Evolutionary conservation across 1,140 invertebrate genomes (phyloP).

Genomic region (Brachionus paranguensis): DNA sequence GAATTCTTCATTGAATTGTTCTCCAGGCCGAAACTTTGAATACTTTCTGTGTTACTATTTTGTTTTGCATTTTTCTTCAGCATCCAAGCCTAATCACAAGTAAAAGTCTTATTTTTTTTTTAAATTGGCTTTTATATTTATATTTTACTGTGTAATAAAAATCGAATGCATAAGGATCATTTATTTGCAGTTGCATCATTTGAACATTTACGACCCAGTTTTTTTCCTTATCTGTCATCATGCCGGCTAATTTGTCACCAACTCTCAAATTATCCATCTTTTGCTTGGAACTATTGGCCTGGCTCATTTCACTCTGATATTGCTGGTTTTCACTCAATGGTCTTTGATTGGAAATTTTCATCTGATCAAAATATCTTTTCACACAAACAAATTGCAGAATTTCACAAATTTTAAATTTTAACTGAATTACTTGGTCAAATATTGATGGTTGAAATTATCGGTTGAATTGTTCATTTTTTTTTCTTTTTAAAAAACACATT

Average conservation of each 20-base stretch:
- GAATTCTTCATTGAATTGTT: constrained; percentile 1
- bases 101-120: neutral
- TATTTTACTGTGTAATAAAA: constrained; percentile 57
- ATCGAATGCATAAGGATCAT: constrained; percentile 58
- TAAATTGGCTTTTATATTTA: neutral
- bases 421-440: neutral
- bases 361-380: neutral
- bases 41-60: neutral
- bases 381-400: neutral
- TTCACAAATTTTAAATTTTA: no score
- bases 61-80: constrained; percentile 2
- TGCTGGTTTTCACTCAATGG: neutral
- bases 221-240: constrained; percentile 84
- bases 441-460: neutral
- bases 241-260: constrained; percentile 72
- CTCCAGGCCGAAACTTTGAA: neutral
- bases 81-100: neutral
- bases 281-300: neutral
- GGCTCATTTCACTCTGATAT: neutral
- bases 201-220: constrained; percentile 89
- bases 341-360: neutral
- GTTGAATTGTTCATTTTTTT: neutral
- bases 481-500: neutral
- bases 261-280: neutral
- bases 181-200: constrained; percentile 67